Evolutionary conservation across 2,113 vertebrate genomes (phyloP).

Genomic region (Ursus arctos): DNA sequence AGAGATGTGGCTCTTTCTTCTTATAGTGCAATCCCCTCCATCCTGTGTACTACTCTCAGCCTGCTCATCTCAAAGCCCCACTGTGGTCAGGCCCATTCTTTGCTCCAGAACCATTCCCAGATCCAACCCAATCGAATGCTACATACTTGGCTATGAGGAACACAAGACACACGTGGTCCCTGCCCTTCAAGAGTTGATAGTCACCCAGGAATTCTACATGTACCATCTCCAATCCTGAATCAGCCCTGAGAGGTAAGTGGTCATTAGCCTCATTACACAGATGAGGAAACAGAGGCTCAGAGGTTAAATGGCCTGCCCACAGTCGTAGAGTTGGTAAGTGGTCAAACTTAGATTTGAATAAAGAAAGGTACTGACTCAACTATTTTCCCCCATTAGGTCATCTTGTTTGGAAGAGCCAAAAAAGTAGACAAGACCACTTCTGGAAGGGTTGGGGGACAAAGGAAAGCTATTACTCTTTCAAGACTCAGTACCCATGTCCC

Average conservation of each 20-base stretch:
- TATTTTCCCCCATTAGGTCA: slow-evolving; percentile 13
- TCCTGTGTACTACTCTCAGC: neutral
- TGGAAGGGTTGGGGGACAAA: neutral
- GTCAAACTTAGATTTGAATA: slow-evolving; percentile 54
- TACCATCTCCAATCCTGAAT: slow-evolving; percentile 34
- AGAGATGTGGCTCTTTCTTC: neutral
- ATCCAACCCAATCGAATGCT: neutral
- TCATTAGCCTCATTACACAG: slow-evolving; percentile 43
- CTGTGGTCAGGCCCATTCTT: neutral
- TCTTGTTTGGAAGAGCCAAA: slow-evolving; percentile 41
- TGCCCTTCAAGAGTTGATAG: slow-evolving; percentile 36
- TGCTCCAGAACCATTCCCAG: slow-evolving; percentile 1
- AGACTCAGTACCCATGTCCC: slow-evolving; percentile 12
- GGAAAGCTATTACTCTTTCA: slow-evolving; percentile 38
- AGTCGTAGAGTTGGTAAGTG: slow-evolving; percentile 44
- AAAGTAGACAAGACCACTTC: slow-evolving; percentile 30
- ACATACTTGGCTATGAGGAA: slow-evolving; percentile 1
- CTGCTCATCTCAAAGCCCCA: slow-evolving; percentile 20
- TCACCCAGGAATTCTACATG: slow-evolving; percentile 12
- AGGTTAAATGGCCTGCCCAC: slow-evolving; percentile 50
- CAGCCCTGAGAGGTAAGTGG: slow-evolving; percentile 52
- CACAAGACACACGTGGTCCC: neutral
- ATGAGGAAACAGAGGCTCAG: slow-evolving; percentile 58
- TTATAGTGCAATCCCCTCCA: neutral
- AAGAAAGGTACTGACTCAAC: slow-evolving; percentile 51